These are phyloP conservation scores for Lordiphosa stackelbergi DNA, from an alignment of 1,140 invertebrate species.

Conservation along the genomic window DNA sequence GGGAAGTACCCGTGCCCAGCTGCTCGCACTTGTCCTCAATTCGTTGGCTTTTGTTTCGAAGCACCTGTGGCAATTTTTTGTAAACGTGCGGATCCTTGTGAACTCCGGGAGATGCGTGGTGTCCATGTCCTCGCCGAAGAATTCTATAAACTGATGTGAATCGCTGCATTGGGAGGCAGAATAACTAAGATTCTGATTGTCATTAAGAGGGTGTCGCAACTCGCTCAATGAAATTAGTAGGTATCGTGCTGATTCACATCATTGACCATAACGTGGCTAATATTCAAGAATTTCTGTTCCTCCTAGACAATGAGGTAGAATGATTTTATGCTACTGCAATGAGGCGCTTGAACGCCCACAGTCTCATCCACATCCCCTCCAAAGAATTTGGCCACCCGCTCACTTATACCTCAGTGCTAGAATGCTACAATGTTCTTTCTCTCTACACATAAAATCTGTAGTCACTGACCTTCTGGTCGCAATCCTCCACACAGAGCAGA, in stretches of 20 bases:
- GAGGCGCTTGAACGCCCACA: slow-evolving; percentile 94
- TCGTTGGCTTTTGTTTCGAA: slow-evolving; percentile 21
- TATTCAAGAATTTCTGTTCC: slow-evolving; percentile 77
- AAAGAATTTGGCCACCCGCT: slow-evolving; percentile 84
- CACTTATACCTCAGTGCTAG: slow-evolving; percentile 38
- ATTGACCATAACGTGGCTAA: slow-evolving; percentile 93
- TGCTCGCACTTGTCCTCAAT: slow-evolving; percentile 54
- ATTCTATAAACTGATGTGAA: slow-evolving; percentile 25
- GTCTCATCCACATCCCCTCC: slow-evolving; percentile 91
- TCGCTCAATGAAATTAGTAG: slow-evolving; percentile 93
- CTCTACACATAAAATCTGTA: slow-evolving; percentile 55
- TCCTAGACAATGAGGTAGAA: slow-evolving; percentile 41
- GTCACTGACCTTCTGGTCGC: slow-evolving; percentile 22
- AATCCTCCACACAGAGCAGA: slow-evolving; percentile 43
- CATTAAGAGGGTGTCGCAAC: slow-evolving; percentile 85
- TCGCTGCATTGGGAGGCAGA: slow-evolving; percentile 81
- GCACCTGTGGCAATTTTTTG: slow-evolving; percentile 81
- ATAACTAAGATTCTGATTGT: slow-evolving; percentile 88
- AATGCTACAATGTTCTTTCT: slow-evolving; percentile 46
- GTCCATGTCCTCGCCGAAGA: slow-evolving; percentile 49
- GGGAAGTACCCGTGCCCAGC: slow-evolving; percentile 77
- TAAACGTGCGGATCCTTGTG: slow-evolving; percentile 38
- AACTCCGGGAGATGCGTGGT: slow-evolving; percentile 8
- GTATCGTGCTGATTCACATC: slow-evolving; percentile 96
- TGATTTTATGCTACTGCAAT: slow-evolving; percentile 79